Percentiles rank a stretch among this genome's conserved stretches.
phyloP scores from a whole-genome alignment of 2,888 invertebrate species.

The Caenorhabditis plicata region DNA sequence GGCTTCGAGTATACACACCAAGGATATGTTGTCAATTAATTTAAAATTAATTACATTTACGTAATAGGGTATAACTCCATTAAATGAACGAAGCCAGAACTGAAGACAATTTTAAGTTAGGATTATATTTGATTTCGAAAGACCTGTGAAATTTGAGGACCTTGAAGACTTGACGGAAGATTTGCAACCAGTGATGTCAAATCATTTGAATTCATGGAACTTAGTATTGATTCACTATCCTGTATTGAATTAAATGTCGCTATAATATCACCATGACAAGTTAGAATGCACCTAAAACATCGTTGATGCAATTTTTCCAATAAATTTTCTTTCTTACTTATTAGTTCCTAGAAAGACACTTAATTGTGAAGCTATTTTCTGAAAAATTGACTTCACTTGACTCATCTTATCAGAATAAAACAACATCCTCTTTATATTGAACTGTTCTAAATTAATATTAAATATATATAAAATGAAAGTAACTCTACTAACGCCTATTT shows the following conservation, averaged over 20 bases:
- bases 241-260: conserved; percentile 25
- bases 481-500: conserved; percentile 3
- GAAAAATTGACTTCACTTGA: conserved; percentile 9
- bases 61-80: conserved; percentile 29
- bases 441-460: conserved; percentile 7
- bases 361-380: conserved; percentile 22
- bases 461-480: background rate
- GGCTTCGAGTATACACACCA: conserved; percentile 24
- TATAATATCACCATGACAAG: conserved; percentile 17
- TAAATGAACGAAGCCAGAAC: conserved; percentile 26
- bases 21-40: conserved; percentile 16
- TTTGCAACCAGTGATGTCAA: conserved; percentile 13
- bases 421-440: conserved; percentile 15
- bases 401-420: conserved; percentile 20
- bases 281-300: conserved; percentile 13
- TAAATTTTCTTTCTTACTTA: background rate
- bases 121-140: background rate
- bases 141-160: conserved; percentile 16
- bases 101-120: conserved; percentile 18
- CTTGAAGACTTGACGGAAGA: conserved; percentile 8
- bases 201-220: conserved; percentile 17
- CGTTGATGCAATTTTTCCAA: background rate
- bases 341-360: conserved; percentile 22
- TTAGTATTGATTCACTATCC: conserved; percentile 12
- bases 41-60: conserved; percentile 18